Conservation (phyloP, 2,113 vertebrate species). For the Gallinago paraguaiae region DNA sequence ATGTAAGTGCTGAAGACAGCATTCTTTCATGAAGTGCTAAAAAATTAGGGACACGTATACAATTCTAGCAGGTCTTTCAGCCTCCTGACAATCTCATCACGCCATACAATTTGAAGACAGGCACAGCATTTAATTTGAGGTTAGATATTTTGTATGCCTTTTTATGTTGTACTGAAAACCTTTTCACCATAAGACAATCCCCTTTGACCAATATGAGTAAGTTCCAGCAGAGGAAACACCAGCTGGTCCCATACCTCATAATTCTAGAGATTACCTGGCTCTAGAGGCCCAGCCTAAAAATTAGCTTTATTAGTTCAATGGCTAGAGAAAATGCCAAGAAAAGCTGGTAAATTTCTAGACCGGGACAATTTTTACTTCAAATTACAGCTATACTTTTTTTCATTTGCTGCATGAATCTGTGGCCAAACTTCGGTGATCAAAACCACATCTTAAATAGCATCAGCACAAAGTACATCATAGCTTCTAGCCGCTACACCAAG, state of each 20-base stretch:
- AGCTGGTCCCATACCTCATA: not conserved
- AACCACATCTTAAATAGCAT: not conserved
- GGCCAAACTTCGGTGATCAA: not conserved
- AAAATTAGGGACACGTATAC: not conserved
- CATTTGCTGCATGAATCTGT: not conserved
- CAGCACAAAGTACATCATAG: rapidly evolving
- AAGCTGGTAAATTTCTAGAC: not conserved
- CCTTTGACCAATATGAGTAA: not conserved
- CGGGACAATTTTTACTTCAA: not conserved
- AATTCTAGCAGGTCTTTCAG: not conserved
- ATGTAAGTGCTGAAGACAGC: not conserved
- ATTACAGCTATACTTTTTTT: not conserved
- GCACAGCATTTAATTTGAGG: not conserved
- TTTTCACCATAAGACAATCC: not conserved
- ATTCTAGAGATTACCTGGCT: not conserved
- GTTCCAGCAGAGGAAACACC: not conserved
- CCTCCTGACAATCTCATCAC: not conserved
- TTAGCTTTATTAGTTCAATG: not conserved
- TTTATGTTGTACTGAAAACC: not conserved
- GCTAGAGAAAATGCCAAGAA: not conserved
- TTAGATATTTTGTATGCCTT: not conserved
- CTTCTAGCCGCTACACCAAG: not conserved
- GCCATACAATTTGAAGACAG: not conserved
- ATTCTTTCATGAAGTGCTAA: not conserved
- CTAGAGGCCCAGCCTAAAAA: not conserved